phyloP scores from a whole-genome alignment of 2,113 vertebrate species.

The Ia io region DNA sequence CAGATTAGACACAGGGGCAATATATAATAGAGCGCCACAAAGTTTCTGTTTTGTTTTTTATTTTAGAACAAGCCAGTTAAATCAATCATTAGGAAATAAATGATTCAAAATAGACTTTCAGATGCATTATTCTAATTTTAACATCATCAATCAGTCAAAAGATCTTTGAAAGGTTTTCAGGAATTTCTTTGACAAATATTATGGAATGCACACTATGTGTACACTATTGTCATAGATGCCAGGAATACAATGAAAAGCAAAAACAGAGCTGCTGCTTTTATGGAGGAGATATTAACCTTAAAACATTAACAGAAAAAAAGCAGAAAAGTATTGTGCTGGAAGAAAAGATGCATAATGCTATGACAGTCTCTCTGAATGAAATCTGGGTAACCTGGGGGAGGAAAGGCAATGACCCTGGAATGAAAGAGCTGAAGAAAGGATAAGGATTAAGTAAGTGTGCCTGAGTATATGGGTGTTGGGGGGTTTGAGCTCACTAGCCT shows the following conservation, averaged over 20 bases:
- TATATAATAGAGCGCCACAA: constrained; percentile 40
- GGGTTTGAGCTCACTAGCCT: neutral
- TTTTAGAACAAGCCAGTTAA: constrained; percentile 47
- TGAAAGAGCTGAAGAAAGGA: neutral
- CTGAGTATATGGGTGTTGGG: neutral
- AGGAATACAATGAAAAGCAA: neutral
- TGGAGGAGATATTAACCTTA: neutral
- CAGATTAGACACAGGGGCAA: neutral
- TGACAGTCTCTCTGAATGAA: neutral
- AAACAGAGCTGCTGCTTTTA: neutral
- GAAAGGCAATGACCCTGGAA: neutral
- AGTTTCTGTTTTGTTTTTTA: constrained; percentile 20
- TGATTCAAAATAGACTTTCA: constrained; percentile 46
- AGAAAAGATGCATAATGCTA: neutral
- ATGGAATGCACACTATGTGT: neutral
- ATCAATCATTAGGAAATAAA: constrained; percentile 58
- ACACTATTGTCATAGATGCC: neutral
- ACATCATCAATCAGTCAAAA: constrained; percentile 11
- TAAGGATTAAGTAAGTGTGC: neutral
- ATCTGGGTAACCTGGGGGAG: neutral
- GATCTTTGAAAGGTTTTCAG: neutral
- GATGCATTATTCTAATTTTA: neutral
- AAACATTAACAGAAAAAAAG: neutral
- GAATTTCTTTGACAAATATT: neutral
- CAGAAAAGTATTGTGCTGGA: neutral